Conservation (phyloP, 2,113 vertebrate species). For the Entomyzon cyanotis region DNA sequence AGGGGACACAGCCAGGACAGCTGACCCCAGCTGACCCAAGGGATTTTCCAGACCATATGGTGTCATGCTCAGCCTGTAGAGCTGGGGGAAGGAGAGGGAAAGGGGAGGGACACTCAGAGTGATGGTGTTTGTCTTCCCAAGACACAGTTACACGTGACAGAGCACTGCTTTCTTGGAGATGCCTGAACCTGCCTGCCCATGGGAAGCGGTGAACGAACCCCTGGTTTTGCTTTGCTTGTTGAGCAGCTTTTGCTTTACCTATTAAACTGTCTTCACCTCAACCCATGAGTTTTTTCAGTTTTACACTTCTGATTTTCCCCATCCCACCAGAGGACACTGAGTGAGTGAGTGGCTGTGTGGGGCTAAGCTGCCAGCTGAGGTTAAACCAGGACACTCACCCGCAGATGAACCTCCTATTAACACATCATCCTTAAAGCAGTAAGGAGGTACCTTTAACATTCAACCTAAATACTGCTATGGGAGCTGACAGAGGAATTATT, state of each 20-base stretch:
- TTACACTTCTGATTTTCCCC: neutral
- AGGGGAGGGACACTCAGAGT: neutral
- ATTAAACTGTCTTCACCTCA: neutral
- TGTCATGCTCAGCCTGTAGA: neutral
- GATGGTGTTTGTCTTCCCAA: neutral
- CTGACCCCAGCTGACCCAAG: neutral
- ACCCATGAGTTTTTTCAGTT: neutral
- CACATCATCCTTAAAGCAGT: neutral
- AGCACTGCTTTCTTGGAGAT: neutral
- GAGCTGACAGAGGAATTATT: neutral
- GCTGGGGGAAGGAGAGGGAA: neutral
- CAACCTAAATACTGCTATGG: neutral
- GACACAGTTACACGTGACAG: neutral
- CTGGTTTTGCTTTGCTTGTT: neutral
- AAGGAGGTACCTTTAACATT: neutral
- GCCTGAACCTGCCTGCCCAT: neutral
- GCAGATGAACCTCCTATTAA: neutral
- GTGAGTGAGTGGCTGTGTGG: neutral
- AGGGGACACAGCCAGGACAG: neutral
- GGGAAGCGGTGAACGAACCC: neutral
- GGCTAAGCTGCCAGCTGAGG: neutral
- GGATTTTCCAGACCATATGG: neutral
- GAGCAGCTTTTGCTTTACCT: neutral
- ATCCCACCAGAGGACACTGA: neutral
- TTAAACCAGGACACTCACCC: neutral